Evolutionary conservation across 2,797 vertebrate genomes (phyloP), one percentile per base, ranked within the genome.

Genomic region (Artibeus lituratus): DNA sequence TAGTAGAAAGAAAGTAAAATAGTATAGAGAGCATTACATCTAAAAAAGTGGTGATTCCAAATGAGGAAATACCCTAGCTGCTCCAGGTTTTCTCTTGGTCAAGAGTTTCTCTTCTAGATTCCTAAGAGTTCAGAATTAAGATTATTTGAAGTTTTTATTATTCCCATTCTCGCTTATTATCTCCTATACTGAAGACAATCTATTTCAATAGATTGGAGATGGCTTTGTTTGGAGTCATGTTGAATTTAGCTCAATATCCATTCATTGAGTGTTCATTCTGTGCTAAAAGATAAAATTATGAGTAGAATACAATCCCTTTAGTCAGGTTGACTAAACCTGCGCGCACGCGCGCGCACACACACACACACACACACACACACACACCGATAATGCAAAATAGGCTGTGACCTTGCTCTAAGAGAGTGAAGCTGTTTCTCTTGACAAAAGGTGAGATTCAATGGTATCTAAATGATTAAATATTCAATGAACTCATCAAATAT

Each of bases 1-100:
- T 55, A 59, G 59, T 29, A 81, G 57, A 90, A 72, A 69, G 55
- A 77, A 72, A 87, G 55, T 82, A 37, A 88, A 85, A 55, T 62
- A 73, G 57, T 47, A n/a, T 26, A 18, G 3, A 85, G 10, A 81
- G 7, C 19, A 87, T 77, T 90, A 29, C 15, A 10, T 80, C 49
- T 87, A 59, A 67, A 73, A 69, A 85, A 76, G 3, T 47, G 18
- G 29, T 72, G 11, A 10, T 65, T 91, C 29, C 57, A 80, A 47
- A 57, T 74, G 51, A 69, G 4, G 47, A 72, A 37, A 35, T 32
- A 15, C 37, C 7, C 26, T 62, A 76, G 29, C 7, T 91, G 21
- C 11, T 51, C 5, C 21, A 55, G 19, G 2, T 57, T 89, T 93
- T 69, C 35, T 85, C 29, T 70, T 24, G 7, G 4, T 78, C 65